Percentiles rank a stretch among this genome's conserved stretches.
Evolutionary conservation across 2,888 invertebrate genomes (phyloP).

Genomic region (Tenthredo distinguenda): DNA sequence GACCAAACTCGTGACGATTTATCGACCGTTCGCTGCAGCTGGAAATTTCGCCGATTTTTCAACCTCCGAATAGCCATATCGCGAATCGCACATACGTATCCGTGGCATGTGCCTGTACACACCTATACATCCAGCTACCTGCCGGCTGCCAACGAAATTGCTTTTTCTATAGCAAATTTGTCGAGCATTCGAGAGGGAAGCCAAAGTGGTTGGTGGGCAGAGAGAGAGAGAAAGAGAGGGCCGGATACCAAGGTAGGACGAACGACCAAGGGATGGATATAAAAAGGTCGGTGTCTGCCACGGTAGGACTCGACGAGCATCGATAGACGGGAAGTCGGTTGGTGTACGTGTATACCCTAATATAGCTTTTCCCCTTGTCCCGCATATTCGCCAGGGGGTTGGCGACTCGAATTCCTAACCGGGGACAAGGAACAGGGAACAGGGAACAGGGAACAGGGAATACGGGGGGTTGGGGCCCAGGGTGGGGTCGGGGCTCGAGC

Average conservation of each 20-base stretch:
- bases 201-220: constrained; percentile 15
- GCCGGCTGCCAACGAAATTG: constrained; percentile 37
- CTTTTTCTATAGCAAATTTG: constrained; percentile 46
- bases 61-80: too few relatives aligned
- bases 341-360: constrained; percentile 14
- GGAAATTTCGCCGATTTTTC: too few relatives aligned
- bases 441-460: constrained; percentile 11
- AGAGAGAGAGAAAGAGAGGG: not conserved
- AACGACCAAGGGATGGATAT: constrained; percentile 33
- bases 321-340: constrained; percentile 8
- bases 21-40: too few relatives aligned
- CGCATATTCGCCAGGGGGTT: constrained; percentile 46
- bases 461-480: not conserved
- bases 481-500: constrained; percentile 15
- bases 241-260: not conserved
- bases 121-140: not conserved
- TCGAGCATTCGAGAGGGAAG: constrained; percentile 47
- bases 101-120: not conserved
- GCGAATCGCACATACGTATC: not conserved
- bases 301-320: constrained; percentile 13
- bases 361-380: constrained; percentile 28
- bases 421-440: not conserved
- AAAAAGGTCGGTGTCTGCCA: constrained; percentile 30
- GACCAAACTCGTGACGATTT: not conserved
- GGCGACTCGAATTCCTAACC: constrained; percentile 47